Base-by-base conservation (phyloP, 2,113 vertebrate genomes). In the Mirza zaza region DNA sequence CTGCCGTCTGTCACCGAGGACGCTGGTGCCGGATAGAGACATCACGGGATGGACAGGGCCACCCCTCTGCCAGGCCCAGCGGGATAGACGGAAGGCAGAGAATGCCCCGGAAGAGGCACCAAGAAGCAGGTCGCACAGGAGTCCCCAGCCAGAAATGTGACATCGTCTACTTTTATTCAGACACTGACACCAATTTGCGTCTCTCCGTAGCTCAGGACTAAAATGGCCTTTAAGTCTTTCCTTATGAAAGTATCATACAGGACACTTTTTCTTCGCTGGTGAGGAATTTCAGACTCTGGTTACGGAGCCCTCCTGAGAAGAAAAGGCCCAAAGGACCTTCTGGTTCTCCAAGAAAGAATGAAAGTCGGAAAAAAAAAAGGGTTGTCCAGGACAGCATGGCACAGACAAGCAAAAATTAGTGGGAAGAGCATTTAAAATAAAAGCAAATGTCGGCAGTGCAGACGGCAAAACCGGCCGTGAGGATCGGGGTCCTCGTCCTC, bases 21-120 rank as follows among this genome's bases (percentile, higher is more conserved):
- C 45, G 4, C 0, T 0, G 36, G 27, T 8, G 34, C 76, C 9
- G 6, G 55, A n/a, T 1, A 3, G 59, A 15, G 61, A 36, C 14
- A 1, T 17, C 9, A 1, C 6, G 1, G n/a, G 27, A 0, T 0
- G 5, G 52, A 13, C 8, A 5, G 2, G 2, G 6, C 34, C 42
- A 8, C 0, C 17, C 7, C 34, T 20, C 39, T 3, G 20, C 32
- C 13, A 2, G 32, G 48, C 21, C 18, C 6, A 17, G 59, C 7
- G 5, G 2, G 29, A 12, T 6, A 3, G 0, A 0, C 6, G 8
- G 7, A 11, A 21, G 12, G 20, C 63, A 12, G 29, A 34, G 6
- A 25, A 10, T 10, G 11, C 48, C 8, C 0, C 0, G 3, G 52
- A 32, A 13, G 15, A 23, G 29, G 4, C 5, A 0, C 25, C 9